Percentiles rank a stretch among this genome's conserved stretches.
Conservation (phyloP, 2,113 vertebrate species). For the Sapajus apella region DNA sequence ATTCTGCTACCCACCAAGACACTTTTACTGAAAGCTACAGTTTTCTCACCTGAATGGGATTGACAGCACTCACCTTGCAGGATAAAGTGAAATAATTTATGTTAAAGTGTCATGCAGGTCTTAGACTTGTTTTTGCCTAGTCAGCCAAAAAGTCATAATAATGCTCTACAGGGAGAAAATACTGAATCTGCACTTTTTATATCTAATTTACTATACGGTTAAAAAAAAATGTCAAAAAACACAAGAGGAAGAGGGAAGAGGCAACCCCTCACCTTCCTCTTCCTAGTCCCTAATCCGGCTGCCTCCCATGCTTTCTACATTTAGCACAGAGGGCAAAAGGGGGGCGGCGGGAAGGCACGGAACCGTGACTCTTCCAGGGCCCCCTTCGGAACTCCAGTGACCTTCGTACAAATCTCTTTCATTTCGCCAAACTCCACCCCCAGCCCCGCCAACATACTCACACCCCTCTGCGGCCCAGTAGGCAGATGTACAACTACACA, state of each 20-base stretch:
- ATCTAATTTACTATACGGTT: neutral
- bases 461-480: neutral
- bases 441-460: neutral
- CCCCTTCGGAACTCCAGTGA: constrained; percentile 8
- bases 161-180: neutral
- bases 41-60: neutral
- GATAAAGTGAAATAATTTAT: neutral
- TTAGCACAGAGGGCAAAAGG: neutral
- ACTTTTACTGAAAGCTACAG: neutral
- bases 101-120: neutral
- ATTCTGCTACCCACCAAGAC: neutral
- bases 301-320: constrained; percentile 38
- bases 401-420: constrained; percentile 46
- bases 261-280: constrained; percentile 15
- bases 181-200: constrained; percentile 39
- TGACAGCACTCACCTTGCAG: neutral
- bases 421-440: neutral
- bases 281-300: neutral
- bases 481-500: neutral
- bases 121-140: neutral
- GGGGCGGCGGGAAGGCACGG: neutral
- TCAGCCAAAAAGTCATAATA: neutral
- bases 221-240: neutral
- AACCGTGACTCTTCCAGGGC: neutral
- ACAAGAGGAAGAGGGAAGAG: neutral